Conservation (phyloP, 2,888 invertebrate genomes). For the Diarsia rubi region DNA sequence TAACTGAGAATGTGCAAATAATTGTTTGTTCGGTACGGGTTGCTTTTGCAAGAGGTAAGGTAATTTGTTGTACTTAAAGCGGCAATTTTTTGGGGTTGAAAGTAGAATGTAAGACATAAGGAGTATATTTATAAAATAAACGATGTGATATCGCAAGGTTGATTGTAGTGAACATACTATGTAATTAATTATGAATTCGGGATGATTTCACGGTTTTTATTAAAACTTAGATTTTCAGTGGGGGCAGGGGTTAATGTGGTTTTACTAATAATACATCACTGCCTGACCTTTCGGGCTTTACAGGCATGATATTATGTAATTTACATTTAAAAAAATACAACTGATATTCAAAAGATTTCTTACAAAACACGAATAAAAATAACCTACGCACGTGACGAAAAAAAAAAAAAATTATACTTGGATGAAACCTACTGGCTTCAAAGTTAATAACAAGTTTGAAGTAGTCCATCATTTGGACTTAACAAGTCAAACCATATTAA, state of each 20-base stretch:
- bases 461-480: not conserved
- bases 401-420: not conserved
- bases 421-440: not conserved
- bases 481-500: not conserved
- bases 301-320: no score
- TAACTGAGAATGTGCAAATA: conserved; percentile 31
- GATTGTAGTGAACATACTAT: not conserved
- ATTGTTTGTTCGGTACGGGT: not conserved
- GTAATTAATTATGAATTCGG: not conserved
- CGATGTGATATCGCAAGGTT: not conserved
- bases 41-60: not conserved
- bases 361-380: not conserved
- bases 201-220: not conserved
- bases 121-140: not conserved
- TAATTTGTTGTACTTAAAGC: not conserved
- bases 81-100: not conserved
- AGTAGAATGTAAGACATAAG: no score
- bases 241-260: no score
- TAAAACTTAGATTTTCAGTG: no score
- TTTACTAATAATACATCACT: no score
- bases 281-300: no score
- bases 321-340: not conserved
- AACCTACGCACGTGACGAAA: not conserved
- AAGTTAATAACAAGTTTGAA: not conserved
- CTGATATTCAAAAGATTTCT: not conserved